Conservation (phyloP, 64 coral and sea anemone genomes). For the Actinia tenebrosa region DNA sequence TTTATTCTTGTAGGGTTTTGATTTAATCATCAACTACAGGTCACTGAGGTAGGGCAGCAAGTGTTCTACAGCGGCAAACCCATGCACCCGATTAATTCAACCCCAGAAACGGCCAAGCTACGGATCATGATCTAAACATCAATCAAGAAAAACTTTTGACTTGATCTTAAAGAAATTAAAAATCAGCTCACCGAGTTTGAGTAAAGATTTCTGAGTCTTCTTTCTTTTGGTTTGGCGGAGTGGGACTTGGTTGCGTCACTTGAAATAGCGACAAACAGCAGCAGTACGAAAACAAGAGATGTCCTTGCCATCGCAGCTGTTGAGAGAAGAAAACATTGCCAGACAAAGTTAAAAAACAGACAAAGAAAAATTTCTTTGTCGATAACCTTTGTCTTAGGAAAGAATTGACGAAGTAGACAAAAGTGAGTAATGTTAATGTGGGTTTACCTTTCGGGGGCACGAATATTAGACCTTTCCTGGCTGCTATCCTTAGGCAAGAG, state of each 20-base stretch:
- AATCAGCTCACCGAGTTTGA: neutral
- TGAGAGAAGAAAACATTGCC: neutral
- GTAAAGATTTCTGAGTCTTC: slow-evolving; percentile 12
- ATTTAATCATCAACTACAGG: too few relatives aligned
- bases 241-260: neutral
- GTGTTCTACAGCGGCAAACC: too few relatives aligned
- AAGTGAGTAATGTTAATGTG: neutral
- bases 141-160: too few relatives aligned
- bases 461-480: neutral
- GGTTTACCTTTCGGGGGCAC: neutral
- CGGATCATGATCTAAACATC: too few relatives aligned
- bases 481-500: neutral
- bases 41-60: too few relatives aligned
- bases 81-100: too few relatives aligned
- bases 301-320: neutral
- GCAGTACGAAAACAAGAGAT: neutral
- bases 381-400: neutral
- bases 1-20: too few relatives aligned
- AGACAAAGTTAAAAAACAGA: neutral
- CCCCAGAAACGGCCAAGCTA: too few relatives aligned
- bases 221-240: neutral
- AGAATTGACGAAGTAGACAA: neutral
- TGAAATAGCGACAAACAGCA: neutral
- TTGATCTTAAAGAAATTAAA: too few relatives aligned
- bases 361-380: neutral